Percentiles rank a stretch among this genome's conserved stretches.
Evolutionary conservation across 1,140 invertebrate genomes (phyloP).

Genomic region (Littorina saxatilis): DNA sequence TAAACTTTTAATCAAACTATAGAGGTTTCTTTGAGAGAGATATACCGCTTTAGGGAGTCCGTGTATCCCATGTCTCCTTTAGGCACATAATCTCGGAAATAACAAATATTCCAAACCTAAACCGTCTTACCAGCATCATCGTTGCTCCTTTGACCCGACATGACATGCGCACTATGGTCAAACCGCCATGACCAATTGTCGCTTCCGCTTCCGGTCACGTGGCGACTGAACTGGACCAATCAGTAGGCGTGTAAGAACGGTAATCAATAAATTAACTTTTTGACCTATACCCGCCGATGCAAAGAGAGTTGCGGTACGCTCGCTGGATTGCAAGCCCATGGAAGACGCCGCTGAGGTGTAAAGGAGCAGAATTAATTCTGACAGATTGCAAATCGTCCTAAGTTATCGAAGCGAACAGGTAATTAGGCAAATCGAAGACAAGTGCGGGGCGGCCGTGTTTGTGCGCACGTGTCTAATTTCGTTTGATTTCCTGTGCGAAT

Average conservation of each 20-base stretch:
- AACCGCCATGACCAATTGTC: neutral
- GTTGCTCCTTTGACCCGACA: neutral
- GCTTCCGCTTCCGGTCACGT: slow-evolving; percentile 11
- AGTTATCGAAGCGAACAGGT: slow-evolving; percentile 2
- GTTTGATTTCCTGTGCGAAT: neutral
- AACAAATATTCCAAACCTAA: too few relatives aligned
- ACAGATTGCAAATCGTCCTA: slow-evolving; percentile 29
- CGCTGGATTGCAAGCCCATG: too few relatives aligned
- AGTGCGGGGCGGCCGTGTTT: neutral
- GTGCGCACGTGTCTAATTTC: neutral
- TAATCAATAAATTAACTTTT: slow-evolving; percentile 24
- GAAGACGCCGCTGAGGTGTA: neutral
- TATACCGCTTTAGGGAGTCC: too few relatives aligned
- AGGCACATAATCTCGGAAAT: too few relatives aligned
- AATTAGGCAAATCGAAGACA: slow-evolving; percentile 30
- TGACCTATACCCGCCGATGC: neutral
- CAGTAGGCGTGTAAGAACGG: neutral
- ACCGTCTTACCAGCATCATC: too few relatives aligned
- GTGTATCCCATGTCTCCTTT: too few relatives aligned
- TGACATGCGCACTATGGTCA: slow-evolving; percentile 6
- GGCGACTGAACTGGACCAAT: slow-evolving; percentile 21
- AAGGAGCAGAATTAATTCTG: slow-evolving; percentile 22
- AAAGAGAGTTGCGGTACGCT: neutral
- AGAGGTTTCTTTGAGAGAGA: too few relatives aligned
- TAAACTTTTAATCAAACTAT: too few relatives aligned